Evolutionary conservation across 1,140 invertebrate genomes (phyloP).

Genomic region (Triops longicaudatus): DNA sequence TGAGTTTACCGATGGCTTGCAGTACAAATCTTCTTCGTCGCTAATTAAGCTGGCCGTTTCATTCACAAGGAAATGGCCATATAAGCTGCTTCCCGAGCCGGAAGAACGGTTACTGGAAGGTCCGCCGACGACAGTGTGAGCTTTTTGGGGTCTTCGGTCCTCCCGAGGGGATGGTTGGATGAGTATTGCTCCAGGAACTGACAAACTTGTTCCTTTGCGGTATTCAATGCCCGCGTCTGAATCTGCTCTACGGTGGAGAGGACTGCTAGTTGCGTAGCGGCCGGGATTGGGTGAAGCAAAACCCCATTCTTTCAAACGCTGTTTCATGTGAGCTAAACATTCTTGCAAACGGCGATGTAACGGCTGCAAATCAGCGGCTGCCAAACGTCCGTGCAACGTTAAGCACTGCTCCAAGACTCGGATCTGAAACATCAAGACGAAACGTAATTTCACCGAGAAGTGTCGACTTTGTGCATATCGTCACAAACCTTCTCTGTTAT

Average conservation of each 20-base stretch:
- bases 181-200: constrained; percentile 47
- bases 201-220: constrained; percentile 36
- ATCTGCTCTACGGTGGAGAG: constrained; percentile 31
- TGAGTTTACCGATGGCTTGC: constrained; percentile 44
- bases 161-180: constrained; percentile 41
- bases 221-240: constrained; percentile 31
- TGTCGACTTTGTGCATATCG: not conserved
- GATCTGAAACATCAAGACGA: constrained; percentile 37
- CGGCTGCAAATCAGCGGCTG: constrained; percentile 70
- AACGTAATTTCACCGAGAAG: not conserved
- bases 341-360: constrained; percentile 79
- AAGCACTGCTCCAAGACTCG: constrained; percentile 69
- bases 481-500: constrained; percentile 17
- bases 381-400: constrained; percentile 68
- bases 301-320: constrained; percentile 48
- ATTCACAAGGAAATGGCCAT: constrained; percentile 39
- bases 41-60: constrained; percentile 35
- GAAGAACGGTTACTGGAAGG: constrained; percentile 41
- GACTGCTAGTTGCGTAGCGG: constrained; percentile 29
- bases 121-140: constrained; percentile 33
- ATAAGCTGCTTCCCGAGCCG: constrained; percentile 39
- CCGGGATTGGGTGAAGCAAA: constrained; percentile 28
- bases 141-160: constrained; percentile 37
- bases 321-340: constrained; percentile 66
- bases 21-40: constrained; percentile 57